Percentiles rank a stretch among this genome's conserved stretches.
Conservation (phyloP, 2,888 invertebrate species). For the Tetranychus piercei region DNA sequence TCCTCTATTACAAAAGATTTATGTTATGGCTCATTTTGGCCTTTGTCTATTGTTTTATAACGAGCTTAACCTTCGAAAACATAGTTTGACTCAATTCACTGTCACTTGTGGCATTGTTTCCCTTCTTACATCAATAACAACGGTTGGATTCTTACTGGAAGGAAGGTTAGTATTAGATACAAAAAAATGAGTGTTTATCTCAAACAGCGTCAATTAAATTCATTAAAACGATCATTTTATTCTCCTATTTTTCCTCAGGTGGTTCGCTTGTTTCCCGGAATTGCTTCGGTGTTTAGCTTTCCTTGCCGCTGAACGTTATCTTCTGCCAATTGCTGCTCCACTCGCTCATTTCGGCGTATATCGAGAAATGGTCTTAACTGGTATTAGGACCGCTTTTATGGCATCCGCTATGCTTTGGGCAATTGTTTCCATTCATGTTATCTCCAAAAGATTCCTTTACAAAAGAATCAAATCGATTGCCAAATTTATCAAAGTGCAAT, state of each 20-base stretch:
- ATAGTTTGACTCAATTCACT: conserved; percentile 15
- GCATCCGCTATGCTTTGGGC: conserved; percentile 13
- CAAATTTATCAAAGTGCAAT: neutral
- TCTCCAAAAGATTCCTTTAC: neutral
- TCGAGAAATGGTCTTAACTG: neutral
- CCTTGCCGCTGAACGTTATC: conserved; percentile 28
- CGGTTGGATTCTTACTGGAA: conserved; percentile 23
- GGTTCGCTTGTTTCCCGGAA: conserved; percentile 22
- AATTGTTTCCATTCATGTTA: neutral
- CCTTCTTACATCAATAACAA: conserved; percentile 21
- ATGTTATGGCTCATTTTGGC: conserved; percentile 20
- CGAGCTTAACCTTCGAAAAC: conserved; percentile 16
- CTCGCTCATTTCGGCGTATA: neutral
- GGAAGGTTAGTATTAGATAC: conserved; percentile 14
- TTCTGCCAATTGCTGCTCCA: conserved; percentile 24
- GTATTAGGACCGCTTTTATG: conserved; percentile 11
- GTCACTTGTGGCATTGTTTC: conserved; percentile 15
- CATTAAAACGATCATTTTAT: conserved; percentile 7
- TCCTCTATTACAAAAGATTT: conserved; percentile 17
- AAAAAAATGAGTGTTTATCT: neutral
- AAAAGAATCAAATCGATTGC: neutral
- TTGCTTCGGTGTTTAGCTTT: conserved; percentile 28
- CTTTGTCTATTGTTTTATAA: conserved; percentile 21
- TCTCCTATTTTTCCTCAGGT: conserved; percentile 3
- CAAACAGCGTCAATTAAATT: neutral